These are phyloP conservation scores for Burhinus bistriatus DNA, from an alignment of 2,113 vertebrate genomes.

Conservation along the genomic window DNA sequence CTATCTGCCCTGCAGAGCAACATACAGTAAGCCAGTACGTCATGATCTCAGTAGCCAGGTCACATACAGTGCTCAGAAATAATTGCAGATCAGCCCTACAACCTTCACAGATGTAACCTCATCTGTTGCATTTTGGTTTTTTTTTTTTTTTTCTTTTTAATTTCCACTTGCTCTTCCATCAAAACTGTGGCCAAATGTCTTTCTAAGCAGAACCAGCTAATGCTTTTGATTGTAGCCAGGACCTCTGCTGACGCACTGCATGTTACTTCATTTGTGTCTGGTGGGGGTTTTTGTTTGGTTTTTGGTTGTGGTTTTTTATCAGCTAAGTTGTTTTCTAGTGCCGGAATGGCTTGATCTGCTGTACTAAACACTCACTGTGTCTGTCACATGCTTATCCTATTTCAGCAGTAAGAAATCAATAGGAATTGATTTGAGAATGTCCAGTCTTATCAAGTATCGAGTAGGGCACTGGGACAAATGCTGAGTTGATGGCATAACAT, in stretches of 20 bases:
- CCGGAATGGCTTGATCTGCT: constrained; percentile 39
- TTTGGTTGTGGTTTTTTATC: neutral
- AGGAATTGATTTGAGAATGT: constrained; percentile 72
- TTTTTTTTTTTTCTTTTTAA: neutral
- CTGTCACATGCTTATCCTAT: constrained; percentile 60
- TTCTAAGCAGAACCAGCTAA: neutral
- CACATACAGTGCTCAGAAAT: neutral
- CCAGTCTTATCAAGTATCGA: constrained; percentile 69
- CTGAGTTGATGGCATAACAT: constrained; percentile 34
- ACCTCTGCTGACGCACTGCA: neutral
- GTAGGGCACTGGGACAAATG: constrained; percentile 18
- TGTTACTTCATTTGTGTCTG: neutral
- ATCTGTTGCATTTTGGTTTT: neutral
- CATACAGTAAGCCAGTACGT: neutral
- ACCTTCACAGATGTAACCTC: neutral
- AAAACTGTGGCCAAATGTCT: neutral
- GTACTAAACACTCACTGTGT: constrained; percentile 49
- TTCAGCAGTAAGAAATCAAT: constrained; percentile 70
- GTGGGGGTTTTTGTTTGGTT: neutral
- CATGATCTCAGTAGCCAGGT: neutral
- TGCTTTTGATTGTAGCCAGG: neutral
- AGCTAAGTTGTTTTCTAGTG: neutral
- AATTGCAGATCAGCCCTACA: neutral
- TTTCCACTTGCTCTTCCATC: neutral
- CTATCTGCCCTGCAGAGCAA: neutral